These are phyloP conservation scores for Trachythela sp. DNA, from an alignment of 64 coral and sea anemone genomes.

Conservation along the genomic window DNA sequence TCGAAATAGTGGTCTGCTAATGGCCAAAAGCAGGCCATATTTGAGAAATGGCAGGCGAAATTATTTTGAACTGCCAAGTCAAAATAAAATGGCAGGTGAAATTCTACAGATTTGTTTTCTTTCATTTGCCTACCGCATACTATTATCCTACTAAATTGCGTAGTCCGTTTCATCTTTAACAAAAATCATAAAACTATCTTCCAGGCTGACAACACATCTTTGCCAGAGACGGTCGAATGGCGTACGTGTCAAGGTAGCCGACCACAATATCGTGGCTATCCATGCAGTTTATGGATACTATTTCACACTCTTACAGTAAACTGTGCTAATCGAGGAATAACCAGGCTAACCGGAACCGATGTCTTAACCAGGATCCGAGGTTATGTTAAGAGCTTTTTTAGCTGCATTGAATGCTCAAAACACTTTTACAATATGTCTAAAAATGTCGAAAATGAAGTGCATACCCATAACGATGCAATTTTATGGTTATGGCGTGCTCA, in stretches of 20 bases:
- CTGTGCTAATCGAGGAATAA: constrained; percentile 28
- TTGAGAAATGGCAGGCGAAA: no score
- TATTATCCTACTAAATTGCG: no score
- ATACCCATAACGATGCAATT: constrained; percentile 66
- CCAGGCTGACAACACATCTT: neutral
- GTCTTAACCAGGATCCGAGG: constrained; percentile 63
- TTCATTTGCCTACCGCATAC: no score
- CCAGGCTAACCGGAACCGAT: constrained; percentile 16
- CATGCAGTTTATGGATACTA: constrained; percentile 81
- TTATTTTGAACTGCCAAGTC: no score
- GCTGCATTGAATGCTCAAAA: constrained; percentile 62
- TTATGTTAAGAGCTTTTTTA: constrained; percentile 80
- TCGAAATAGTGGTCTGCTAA: no score
- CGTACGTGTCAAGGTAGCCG: constrained; percentile 66
- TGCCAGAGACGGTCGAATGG: constrained; percentile 58
- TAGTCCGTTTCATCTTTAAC: no score
- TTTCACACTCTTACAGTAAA: constrained; percentile 91
- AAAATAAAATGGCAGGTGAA: no score
- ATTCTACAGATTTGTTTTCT: no score
- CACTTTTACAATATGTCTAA: constrained; percentile 74
- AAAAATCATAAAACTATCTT: no score
- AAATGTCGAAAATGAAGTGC: constrained; percentile 61
- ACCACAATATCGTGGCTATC: constrained; percentile 74
- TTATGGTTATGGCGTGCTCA: constrained; percentile 85
- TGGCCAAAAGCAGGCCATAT: no score